Conservation (phyloP, 2,797 vertebrate species). For the Rallus crepitans region DNA sequence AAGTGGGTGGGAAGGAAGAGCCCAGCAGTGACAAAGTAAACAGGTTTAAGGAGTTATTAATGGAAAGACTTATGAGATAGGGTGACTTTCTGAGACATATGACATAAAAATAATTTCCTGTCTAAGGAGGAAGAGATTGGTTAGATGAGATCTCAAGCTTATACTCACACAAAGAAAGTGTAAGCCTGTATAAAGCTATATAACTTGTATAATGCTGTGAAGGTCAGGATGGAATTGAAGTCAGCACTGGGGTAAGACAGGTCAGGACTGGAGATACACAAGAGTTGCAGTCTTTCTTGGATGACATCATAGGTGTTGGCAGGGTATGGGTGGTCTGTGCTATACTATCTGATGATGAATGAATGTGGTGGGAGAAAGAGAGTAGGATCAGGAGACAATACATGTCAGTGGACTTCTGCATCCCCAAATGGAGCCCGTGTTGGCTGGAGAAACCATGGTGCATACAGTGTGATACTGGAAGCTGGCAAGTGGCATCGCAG, state of each 20-base stretch:
- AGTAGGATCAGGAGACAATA: background rate
- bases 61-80: background rate
- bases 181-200: background rate
- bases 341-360: background rate
- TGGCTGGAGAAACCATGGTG: background rate
- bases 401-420: background rate
- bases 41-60: background rate
- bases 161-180: background rate
- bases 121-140: background rate
- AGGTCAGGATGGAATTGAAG: background rate
- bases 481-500: background rate
- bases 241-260: background rate
- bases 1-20: background rate
- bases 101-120: background rate
- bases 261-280: accelerated
- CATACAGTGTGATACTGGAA: background rate
- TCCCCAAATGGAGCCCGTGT: background rate
- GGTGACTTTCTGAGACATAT: background rate
- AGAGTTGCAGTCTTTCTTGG: background rate
- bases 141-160: background rate
- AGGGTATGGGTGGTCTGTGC: background rate
- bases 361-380: background rate
- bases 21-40: constrained; percentile 3
- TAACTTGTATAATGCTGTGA: background rate
- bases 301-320: background rate